Base-by-base conservation (phyloP, 2,888 invertebrate genomes). In the Cyrtodaria siliqua region DNA sequence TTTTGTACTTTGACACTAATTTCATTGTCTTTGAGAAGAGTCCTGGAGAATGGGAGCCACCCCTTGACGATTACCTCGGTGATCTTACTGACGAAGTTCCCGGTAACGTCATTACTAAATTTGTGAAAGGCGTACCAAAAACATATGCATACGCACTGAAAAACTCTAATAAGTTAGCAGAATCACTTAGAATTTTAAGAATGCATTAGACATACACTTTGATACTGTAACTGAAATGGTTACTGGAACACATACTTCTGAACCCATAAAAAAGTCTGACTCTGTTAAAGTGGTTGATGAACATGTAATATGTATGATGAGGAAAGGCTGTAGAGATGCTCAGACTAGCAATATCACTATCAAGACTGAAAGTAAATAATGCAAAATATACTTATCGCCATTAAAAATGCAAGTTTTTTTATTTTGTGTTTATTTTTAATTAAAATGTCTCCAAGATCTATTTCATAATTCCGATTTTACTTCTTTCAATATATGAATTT, bases 51-150 rank as follows among this genome's bases (percentile, higher is more conserved):
- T 63, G 63, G 55, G 40, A 72, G 18, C 86, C 88, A 6, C 78
- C 84, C 8, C 72, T 83, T 0, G 91, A 91, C 29, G 82, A 85
- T 60, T 88, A 72, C 68, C 62, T 92, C 18, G 89, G 91, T 1
- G 90, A 93, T 50, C 70, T 92, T 73, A 92, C 90, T 0, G 87
- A 93, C 75, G 92, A 92, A 64, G 44, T 92, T 24, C 61, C 61
- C n/a, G 29, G 40, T 29, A 69, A 69, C 23, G 1, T 16, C 0
- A 69, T 69, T 4, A 42, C 52, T 1, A 42, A 42, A 24, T 50
- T 56, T 2, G 49, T 42, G 8, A 53, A 38, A 16, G 49, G 62
- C 14, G 53, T 56, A 14, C 50, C 56, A 42, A 56, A 70, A 20
- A 60, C 40, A 12, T 71, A 63, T 20, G 8, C n/a, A 1, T 52